Percentiles rank a stretch among this genome's conserved stretches.
Conservation (phyloP, 2,888 invertebrate genomes). For the Lasioglossum leucozonium region DNA sequence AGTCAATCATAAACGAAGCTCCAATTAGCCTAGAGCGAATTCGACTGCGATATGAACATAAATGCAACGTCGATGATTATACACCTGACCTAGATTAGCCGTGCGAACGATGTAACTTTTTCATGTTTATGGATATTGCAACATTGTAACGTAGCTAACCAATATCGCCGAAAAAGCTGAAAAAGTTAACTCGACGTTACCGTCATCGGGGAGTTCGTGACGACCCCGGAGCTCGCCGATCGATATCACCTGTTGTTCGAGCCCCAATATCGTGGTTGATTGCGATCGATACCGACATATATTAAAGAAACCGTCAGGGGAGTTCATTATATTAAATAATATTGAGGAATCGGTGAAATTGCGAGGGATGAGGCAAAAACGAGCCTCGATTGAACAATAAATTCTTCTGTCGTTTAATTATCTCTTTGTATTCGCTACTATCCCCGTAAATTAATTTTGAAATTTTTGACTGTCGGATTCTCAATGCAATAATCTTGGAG, state of each 20-base stretch:
- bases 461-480: not conserved
- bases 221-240: not conserved
- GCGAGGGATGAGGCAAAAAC: not conserved
- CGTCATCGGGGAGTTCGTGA: not conserved
- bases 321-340: not conserved
- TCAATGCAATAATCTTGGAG: not conserved
- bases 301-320: not conserved
- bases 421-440: not conserved
- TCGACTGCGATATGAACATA: not conserved
- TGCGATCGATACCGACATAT: not conserved
- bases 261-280: not conserved
- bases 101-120: not conserved
- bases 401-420: not conserved
- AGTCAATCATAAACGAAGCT: not conserved
- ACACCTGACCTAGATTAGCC: not conserved
- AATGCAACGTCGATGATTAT: not conserved
- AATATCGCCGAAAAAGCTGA: not conserved
- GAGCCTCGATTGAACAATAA: not conserved
- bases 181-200: not conserved
- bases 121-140: not conserved
- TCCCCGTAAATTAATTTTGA: not conserved
- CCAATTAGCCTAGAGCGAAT: not conserved
- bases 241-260: slow-evolving; percentile 12
- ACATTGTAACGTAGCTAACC: not conserved
- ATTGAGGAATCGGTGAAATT: not conserved